A percentile compares a stretch with the other conserved stretches of the same genome.
These are phyloP conservation scores for Sminthopsis crassicaudata DNA, from an alignment of 2,113 vertebrate species.

Conservation along the genomic window DNA sequence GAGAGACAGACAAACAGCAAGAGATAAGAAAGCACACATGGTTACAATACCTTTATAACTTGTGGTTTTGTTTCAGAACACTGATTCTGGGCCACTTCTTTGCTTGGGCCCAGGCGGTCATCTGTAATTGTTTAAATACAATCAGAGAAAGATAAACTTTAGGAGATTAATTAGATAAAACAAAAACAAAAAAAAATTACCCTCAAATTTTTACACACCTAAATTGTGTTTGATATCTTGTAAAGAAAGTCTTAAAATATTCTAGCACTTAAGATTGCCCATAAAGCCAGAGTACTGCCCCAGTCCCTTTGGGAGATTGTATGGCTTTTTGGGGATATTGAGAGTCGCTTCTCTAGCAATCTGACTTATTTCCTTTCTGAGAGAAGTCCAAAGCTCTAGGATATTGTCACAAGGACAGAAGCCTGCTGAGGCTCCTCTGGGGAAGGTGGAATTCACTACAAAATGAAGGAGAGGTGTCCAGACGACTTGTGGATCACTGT, in stretches of 20 bases:
- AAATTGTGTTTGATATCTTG: constrained; percentile 29
- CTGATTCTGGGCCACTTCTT: constrained; percentile 64
- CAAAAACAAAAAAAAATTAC: constrained; percentile 1
- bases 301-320: neutral
- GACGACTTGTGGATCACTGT: neutral
- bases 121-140: constrained; percentile 75
- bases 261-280: neutral
- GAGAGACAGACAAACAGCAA: too few species aligned
- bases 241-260: neutral
- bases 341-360: neutral
- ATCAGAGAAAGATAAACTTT: constrained; percentile 42
- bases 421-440: neutral
- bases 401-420: neutral
- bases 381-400: neutral
- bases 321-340: neutral
- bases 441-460: neutral
- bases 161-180: constrained; percentile 39
- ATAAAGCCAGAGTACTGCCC: neutral
- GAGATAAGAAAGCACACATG: neutral
- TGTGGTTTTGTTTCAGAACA: constrained; percentile 48
- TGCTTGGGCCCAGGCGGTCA: constrained; percentile 69
- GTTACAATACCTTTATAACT: constrained; percentile 76
- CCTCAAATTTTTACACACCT: neutral
- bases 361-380: neutral
- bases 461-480: neutral